A percentile compares a stretch with the other conserved stretches of the same genome.
Conservation (phyloP, 2,113 vertebrate species). For the Prietella phreatophila region DNA sequence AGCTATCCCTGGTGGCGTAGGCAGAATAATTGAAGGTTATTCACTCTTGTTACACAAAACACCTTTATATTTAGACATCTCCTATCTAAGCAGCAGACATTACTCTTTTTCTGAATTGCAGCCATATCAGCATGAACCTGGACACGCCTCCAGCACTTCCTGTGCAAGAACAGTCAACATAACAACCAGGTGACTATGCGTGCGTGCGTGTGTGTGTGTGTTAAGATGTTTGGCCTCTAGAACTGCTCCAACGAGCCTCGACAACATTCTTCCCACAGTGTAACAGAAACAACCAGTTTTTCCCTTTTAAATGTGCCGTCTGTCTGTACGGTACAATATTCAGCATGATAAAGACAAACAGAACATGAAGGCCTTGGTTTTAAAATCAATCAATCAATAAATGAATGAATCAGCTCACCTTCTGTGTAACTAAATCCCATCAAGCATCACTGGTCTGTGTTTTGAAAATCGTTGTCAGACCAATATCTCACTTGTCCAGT, state of each 20-base stretch:
- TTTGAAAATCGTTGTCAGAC: not conserved
- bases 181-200: not conserved
- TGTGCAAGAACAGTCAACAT: not conserved
- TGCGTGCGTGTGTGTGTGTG: not conserved
- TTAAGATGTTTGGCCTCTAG: not conserved
- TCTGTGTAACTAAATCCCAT: not conserved
- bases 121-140: not conserved
- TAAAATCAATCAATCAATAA: not conserved
- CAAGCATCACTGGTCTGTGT: not conserved
- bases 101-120: not conserved
- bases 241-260: not conserved
- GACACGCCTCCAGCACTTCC: not conserved
- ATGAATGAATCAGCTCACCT: not conserved
- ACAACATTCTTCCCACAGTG: not conserved
- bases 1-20: not conserved
- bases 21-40: not conserved
- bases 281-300: not conserved
- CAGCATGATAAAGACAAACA: not conserved
- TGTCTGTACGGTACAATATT: not conserved
- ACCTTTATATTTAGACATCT: not conserved
- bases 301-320: no score
- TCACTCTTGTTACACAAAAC: not conserved
- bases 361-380: not conserved
- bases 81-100: not conserved
- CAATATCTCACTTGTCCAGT: slow-evolving; percentile 43